These are phyloP conservation scores for Myripristis jacobus DNA, from an alignment of 2,797 vertebrate species.

Conservation along the genomic window DNA sequence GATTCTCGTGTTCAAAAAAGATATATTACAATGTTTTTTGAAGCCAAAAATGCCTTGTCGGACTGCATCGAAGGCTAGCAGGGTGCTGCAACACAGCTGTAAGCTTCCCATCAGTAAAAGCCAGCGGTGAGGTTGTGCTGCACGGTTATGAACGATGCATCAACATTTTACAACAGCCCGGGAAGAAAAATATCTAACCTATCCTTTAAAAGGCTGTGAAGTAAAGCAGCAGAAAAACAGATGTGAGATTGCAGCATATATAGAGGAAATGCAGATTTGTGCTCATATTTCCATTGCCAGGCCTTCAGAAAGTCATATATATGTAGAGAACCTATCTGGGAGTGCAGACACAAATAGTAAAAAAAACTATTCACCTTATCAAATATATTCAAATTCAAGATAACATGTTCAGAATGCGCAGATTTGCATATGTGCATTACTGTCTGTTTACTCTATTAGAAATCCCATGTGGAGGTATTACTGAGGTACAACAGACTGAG, in stretches of 20 bases:
- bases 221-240: background rate
- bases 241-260: conserved; percentile 8
- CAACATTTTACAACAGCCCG: too few relatives aligned
- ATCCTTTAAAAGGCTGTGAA: too few relatives aligned
- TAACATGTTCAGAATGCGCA: conserved; percentile 32
- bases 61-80: too few relatives aligned
- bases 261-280: background rate
- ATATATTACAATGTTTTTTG: too few relatives aligned
- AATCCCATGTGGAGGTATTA: conserved; percentile 5
- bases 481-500: background rate
- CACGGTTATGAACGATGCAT: too few relatives aligned
- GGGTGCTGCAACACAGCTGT: too few relatives aligned
- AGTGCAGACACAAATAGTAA: background rate
- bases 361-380: conserved; percentile 60
- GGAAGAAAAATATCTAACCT: background rate
- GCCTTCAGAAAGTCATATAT: conserved; percentile 17
- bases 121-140: too few relatives aligned
- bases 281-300: conserved; percentile 6
- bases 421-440: conserved; percentile 39
- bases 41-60: too few relatives aligned
- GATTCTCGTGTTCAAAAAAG: too few relatives aligned
- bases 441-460: conserved; percentile 46
- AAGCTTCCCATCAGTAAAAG: too few relatives aligned
- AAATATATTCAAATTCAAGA: conserved; percentile 48
- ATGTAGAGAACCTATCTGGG: conserved; percentile 22